phyloP scores from a whole-genome alignment of 2,888 invertebrate genomes.

The Petrolisthes cinctipes region DNA sequence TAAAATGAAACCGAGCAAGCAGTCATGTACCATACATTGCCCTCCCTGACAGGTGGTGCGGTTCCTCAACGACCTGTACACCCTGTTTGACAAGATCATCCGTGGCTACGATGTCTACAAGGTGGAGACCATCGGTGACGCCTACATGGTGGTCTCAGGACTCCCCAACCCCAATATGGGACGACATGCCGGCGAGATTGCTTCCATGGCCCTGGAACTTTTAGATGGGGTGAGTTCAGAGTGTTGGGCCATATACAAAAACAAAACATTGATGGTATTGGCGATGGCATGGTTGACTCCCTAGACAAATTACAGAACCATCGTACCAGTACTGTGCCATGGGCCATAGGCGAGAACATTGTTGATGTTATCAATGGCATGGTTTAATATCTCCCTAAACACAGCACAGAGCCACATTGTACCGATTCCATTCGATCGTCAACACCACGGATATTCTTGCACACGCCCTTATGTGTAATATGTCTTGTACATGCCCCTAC shows the following conservation, averaged over 20 bases:
- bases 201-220: constrained; percentile 91
- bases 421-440: too few species aligned
- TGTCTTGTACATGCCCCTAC: too few species aligned
- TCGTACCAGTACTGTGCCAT: not conserved
- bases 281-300: not conserved
- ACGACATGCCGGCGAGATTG: constrained; percentile 90
- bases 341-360: not conserved
- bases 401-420: too few species aligned
- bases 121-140: constrained; percentile 94
- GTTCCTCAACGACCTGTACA: constrained; percentile 97
- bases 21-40: too few species aligned
- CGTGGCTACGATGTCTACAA: constrained; percentile 98
- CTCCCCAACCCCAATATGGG: constrained; percentile 76
- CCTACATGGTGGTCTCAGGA: constrained; percentile 78
- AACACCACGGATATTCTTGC: too few species aligned
- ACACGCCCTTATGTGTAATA: too few species aligned
- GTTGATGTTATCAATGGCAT: not conserved
- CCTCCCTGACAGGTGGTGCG: constrained; percentile 81
- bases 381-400: not conserved
- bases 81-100: constrained; percentile 95
- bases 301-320: too few species aligned
- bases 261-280: not conserved
- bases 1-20: too few species aligned
- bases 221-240: constrained; percentile 78
- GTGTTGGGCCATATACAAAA: too few species aligned